phyloP scores from a whole-genome alignment of 1,140 invertebrate species.

The Lineus longissimus region DNA sequence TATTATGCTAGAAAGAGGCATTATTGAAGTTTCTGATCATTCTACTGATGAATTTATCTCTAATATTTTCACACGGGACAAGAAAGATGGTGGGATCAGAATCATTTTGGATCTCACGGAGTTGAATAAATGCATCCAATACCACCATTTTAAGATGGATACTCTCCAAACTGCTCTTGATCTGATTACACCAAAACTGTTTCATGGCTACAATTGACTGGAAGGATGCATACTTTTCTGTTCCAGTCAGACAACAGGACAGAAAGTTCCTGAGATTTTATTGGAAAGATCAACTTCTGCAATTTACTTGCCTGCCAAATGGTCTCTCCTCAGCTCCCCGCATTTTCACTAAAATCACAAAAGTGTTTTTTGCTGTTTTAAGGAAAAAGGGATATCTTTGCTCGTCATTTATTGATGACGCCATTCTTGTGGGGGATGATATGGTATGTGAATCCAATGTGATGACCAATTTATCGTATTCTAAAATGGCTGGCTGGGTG shows the following conservation, averaged over 20 bases:
- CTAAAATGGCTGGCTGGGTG: no score
- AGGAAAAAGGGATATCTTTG: not conserved
- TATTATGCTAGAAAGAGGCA: not conserved
- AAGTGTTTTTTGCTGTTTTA: not conserved
- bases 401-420: not conserved
- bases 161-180: no score
- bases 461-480: not conserved
- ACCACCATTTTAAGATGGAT: not conserved
- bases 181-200: not conserved
- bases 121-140: not conserved
- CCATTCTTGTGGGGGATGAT: not conserved
- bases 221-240: no score
- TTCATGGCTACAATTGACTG: not conserved
- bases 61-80: not conserved
- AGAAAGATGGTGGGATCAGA: no score
- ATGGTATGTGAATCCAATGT: not conserved
- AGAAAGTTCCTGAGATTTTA: not conserved
- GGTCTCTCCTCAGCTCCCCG: not conserved
- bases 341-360: not conserved
- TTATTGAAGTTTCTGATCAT: not conserved
- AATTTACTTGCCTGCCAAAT: not conserved
- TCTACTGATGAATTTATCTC: not conserved
- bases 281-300: not conserved
- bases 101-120: not conserved
- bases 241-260: not conserved